A percentile compares a stretch with the other conserved stretches of the same genome.
Conservation (phyloP, 2,113 vertebrate genomes). For the Macrotis lagotis region DNA sequence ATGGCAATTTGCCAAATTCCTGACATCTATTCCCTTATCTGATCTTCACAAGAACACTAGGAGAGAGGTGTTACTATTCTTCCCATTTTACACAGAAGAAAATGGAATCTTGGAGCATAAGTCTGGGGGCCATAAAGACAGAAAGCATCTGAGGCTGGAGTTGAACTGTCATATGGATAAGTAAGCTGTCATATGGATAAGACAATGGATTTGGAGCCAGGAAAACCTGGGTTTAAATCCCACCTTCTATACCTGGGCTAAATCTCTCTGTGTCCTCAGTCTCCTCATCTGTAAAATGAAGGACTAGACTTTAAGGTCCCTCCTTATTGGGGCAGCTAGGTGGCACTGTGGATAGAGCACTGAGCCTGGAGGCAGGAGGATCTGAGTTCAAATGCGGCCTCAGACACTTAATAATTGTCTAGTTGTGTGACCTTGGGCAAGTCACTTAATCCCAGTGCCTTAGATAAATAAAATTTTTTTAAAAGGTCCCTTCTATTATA, state of each 20-base stretch:
- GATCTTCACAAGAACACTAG: background rate
- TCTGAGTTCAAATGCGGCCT: too few species aligned
- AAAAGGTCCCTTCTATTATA: too few species aligned
- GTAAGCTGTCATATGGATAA: background rate
- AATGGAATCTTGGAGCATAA: background rate
- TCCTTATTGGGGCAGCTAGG: too few species aligned
- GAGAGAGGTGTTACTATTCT: background rate
- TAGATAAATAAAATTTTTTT: too few species aligned
- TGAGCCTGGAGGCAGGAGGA: too few species aligned
- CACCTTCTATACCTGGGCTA: background rate
- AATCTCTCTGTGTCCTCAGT: background rate
- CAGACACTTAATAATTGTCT: too few species aligned
- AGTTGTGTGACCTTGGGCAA: too few species aligned
- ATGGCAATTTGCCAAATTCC: background rate
- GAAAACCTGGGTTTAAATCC: background rate
- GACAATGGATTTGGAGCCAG: background rate
- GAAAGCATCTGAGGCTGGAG: background rate
- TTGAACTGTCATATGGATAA: too few species aligned
- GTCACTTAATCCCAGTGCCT: too few species aligned
- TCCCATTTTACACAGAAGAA: background rate
- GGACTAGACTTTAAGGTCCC: background rate
- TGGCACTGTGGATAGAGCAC: too few species aligned
- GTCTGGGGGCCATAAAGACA: background rate
- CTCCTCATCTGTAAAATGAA: background rate
- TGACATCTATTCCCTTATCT: background rate